A percentile compares a stretch with the other conserved stretches of the same genome.
Evolutionary conservation across 2,797 vertebrate species (phyloP).

Genomic region (Mico argentatus): DNA sequence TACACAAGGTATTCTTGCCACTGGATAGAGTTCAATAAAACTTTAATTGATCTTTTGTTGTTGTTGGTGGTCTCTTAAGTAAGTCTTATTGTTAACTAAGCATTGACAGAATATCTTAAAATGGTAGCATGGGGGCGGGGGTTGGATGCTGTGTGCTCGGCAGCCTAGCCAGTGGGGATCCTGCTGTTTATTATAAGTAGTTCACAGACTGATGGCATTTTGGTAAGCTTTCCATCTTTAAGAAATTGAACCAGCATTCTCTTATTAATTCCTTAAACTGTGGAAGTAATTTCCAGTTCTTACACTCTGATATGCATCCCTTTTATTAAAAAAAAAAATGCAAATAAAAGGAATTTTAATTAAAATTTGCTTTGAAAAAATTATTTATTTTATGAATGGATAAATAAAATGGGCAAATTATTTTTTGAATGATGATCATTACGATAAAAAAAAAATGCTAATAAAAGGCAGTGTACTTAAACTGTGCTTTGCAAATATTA

Average conservation of each 20-base stretch:
- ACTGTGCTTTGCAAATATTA: conserved; percentile 83
- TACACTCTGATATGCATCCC: conserved; percentile 83
- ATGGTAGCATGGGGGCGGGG: conserved; percentile 77
- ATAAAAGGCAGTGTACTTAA: conserved; percentile 84
- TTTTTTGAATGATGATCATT: no score
- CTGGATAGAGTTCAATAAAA: conserved; percentile 86
- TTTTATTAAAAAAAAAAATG: conserved; percentile 76
- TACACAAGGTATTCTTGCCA: conserved; percentile 82
- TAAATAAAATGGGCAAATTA: no score
- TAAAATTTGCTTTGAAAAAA: no score
- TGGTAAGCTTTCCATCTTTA: conserved; percentile 81
- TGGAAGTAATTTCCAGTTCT: conserved; percentile 79
- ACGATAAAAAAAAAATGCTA: conserved; percentile 58
- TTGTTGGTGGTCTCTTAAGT: conserved; percentile 80
- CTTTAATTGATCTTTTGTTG: conserved; percentile 80
- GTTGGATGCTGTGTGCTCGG: conserved; percentile 57
- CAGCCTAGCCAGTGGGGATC: conserved; percentile 78
- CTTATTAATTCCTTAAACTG: conserved; percentile 84
- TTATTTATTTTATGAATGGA: no score
- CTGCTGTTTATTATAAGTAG: conserved; percentile 78
- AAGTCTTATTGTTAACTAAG: conserved; percentile 83
- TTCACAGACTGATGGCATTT: conserved; percentile 77
- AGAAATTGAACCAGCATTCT: conserved; percentile 86
- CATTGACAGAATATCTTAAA: conserved; percentile 81
- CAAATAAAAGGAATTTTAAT: conserved; percentile 80